Conservation (phyloP, 53 echinoderm and acorn worm species). For the Mesocentrotus franciscanus region DNA sequence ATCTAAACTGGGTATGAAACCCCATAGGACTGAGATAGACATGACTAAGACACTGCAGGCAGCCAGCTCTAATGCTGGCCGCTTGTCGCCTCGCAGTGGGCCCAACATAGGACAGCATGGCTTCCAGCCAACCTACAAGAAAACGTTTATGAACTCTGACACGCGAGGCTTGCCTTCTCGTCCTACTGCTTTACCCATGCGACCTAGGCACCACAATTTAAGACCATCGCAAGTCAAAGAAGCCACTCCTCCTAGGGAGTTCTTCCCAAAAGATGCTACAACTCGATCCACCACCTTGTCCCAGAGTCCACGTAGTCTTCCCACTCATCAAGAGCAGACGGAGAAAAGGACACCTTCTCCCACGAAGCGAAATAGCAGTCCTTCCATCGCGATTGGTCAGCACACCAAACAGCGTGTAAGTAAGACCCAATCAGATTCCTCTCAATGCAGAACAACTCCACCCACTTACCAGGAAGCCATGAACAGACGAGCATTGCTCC, state of each 20-base stretch:
- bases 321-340: neutral
- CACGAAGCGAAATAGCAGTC: constrained; percentile 54
- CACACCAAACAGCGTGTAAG: constrained; percentile 64
- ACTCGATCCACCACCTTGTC: constrained; percentile 68
- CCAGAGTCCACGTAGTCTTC: constrained; percentile 48
- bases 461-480: constrained; percentile 92
- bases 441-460: constrained; percentile 64
- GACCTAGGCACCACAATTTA: constrained; percentile 43
- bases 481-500: constrained; percentile 76
- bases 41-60: constrained; percentile 65
- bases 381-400: constrained; percentile 31
- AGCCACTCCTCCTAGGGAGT: constrained; percentile 78
- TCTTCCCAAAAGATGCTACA: constrained; percentile 89
- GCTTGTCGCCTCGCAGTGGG: constrained; percentile 34
- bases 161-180: constrained; percentile 56
- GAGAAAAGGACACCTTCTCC: constrained; percentile 48
- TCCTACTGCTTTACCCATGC: constrained; percentile 40
- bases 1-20: constrained; percentile 63
- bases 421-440: constrained; percentile 60
- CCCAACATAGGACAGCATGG: constrained; percentile 64
- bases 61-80: constrained; percentile 38
- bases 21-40: constrained; percentile 60
- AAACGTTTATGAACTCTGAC: constrained; percentile 65
- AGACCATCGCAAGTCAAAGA: constrained; percentile 63
- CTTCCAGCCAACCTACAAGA: constrained; percentile 63